Evolutionary conservation across 2,113 vertebrate genomes (phyloP), one percentile per base, ranked within the genome.

Genomic region (Ranitomeya imitator): DNA sequence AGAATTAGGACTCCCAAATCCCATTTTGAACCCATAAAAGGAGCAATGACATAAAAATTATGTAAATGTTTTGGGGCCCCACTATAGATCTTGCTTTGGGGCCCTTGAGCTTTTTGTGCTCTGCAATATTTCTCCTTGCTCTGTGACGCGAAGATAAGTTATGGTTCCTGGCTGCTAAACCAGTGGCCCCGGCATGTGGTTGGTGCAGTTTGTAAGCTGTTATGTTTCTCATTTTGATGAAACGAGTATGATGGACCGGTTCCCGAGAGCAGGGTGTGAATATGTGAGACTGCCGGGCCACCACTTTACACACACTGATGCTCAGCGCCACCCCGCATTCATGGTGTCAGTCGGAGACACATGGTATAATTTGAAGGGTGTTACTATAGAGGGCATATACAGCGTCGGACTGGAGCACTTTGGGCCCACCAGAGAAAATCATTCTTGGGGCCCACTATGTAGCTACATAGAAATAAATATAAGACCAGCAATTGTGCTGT

Each of bases 231-330:
- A 57, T 57, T 12, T 37, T 69, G 45, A 57, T 57, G 31, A 59
- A 87, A 87, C 16, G 78, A 45, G 31, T 87, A 71, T 59, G 78
- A 71, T 26, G 7, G 52, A 87, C 86, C 86, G 51, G 78, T 87
- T 87, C 78, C 19, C 59, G 26, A 11, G 12, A 83, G 69, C 21
- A 74, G 67, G 86, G 86, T 88, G 86, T 88, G 79, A 80, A 14
- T 61, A 51, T 60, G 23, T 57, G 8, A 51, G 23, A 54, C 16
- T 54, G 73, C n/a, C 14, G 13, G 74, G 74, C 45, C 76, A 79
- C 63, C 31, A 74, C 86, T 67, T 63, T 83, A 61, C 86, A 76
- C 54, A 74, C 26, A 51, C n/a, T 13, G 16, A 87, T 76, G 51
- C 63, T 69, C 13, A 59, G 54, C 63, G 71, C 18, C 19, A 31